Evolutionary conservation across 2,888 invertebrate species (phyloP).

Genomic region (Dexiosoma caninum): DNA sequence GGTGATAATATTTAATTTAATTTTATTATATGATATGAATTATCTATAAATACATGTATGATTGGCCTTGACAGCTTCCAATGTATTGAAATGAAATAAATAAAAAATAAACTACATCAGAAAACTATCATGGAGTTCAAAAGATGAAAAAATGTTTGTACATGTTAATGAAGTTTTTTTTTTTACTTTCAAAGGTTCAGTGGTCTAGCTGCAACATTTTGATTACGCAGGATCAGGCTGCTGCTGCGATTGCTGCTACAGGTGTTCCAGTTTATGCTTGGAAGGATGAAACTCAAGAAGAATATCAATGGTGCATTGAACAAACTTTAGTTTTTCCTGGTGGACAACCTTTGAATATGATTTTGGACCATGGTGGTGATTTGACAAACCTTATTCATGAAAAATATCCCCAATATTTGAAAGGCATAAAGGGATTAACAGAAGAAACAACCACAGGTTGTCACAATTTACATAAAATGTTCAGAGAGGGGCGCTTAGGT

Average conservation of each 20-base stretch:
- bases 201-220: conserved; percentile 99
- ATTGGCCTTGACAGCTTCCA: too few species aligned
- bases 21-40: too few species aligned
- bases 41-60: too few species aligned
- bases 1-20: too few species aligned
- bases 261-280: conserved; percentile 99
- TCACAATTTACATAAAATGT: conserved; percentile 97
- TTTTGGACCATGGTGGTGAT: conserved; percentile 99
- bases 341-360: conserved; percentile 94
- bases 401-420: conserved; percentile 91
- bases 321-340: conserved; percentile 89
- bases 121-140: too few species aligned
- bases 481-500: conserved; percentile 90
- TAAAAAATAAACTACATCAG: too few species aligned
- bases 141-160: too few species aligned
- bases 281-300: conserved; percentile 99
- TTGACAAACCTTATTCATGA: conserved; percentile 96
- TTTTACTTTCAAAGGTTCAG: conserved; percentile 89
- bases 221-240: conserved; percentile 99
- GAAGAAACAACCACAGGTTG: conserved; percentile 99
- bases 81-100: too few species aligned
- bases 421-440: conserved; percentile 91
- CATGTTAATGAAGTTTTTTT: too few species aligned
- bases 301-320: conserved; percentile 99
- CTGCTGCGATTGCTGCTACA: conserved; percentile 96